Evolutionary conservation across 2,888 invertebrate genomes (phyloP), one percentile per base, ranked within the genome.

Genomic region (Carcina quercana): DNA sequence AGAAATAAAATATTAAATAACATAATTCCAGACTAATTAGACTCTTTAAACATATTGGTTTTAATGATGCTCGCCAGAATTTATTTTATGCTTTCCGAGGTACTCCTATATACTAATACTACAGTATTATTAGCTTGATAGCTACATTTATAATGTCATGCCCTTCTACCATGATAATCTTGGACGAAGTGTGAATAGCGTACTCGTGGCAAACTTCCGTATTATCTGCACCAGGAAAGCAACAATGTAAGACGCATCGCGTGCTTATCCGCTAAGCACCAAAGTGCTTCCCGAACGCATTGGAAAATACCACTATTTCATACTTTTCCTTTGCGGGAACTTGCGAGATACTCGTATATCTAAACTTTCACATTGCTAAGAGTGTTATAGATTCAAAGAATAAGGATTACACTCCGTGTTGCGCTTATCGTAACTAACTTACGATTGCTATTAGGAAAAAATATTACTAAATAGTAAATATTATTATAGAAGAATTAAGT

Each of bases 311-410:
- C 47, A 56, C 47, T 62, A 59, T 55, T 59, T 60, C 58, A 59
- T 61, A 63, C 51, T 59, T 57, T 50, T 50, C 50, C 45, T 38
- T 55, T 53, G 48, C 51, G 48, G 43, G 50, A 45, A 54, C 54
- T 45, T 52, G 53, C 49, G 47, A 36, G 38, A 46, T 59, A 53
- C 47, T 55, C n/a, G n/a, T n/a, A n/a, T 50, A 47, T 53, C 47
- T 53, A 52, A 65, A 69, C 51, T 66, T 65, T 44, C 46, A 46
- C 47, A 45, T 50, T 45, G 46, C 32, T 34, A 33, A 39, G 32
- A 41, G 35, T 47, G 45, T 53, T 53, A 54, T 53, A 53, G 49
- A 63, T 59, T 53, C 53, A 52, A 44, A 56, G 45, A 17, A 4
- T 17, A 7, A 17, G 4, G 17, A 17, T 7, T 17, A 4, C 17